A percentile compares a stretch with the other conserved stretches of the same genome.
Evolutionary conservation across 64 coral and sea anemone species (phyloP).

Genomic region (Montipora capricornis): DNA sequence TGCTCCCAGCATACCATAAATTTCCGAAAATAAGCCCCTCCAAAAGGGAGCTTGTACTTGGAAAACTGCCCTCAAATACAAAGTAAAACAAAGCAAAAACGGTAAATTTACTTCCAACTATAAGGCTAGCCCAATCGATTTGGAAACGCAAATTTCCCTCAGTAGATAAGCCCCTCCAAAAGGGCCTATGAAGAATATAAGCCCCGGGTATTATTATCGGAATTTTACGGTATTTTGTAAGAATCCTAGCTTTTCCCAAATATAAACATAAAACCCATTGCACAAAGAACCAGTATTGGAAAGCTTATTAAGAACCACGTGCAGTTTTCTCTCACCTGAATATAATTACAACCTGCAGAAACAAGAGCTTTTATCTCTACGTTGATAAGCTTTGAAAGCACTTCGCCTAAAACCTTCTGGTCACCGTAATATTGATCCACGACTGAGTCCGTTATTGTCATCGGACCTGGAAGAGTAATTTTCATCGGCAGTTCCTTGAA

Average conservation of each 20-base stretch:
- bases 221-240: too few species aligned
- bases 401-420: conserved; percentile 13
- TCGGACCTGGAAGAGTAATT: conserved; percentile 81
- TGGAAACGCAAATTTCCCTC: too few species aligned
- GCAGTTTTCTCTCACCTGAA: conserved; percentile 70
- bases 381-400: conserved; percentile 67
- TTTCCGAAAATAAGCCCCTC: too few species aligned
- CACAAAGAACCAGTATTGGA: too few species aligned
- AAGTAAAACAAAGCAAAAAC: too few species aligned
- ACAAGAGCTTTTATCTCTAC: conserved; percentile 71
- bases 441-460: conserved; percentile 79
- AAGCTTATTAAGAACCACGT: neutral
- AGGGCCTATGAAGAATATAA: too few species aligned
- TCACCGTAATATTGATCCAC: conserved; percentile 72
- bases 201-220: too few species aligned
- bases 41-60: too few species aligned
- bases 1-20: too few species aligned
- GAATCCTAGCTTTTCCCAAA: neutral
- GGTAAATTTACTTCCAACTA: too few species aligned
- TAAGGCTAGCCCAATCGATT: neutral
- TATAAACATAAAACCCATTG: neutral
- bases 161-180: too few species aligned
- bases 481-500: conserved; percentile 59
- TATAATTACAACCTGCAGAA: conserved; percentile 79
- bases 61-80: too few species aligned